phyloP scores from a whole-genome alignment of 2,113 vertebrate species.

The Oreotrochilus melanogaster region DNA sequence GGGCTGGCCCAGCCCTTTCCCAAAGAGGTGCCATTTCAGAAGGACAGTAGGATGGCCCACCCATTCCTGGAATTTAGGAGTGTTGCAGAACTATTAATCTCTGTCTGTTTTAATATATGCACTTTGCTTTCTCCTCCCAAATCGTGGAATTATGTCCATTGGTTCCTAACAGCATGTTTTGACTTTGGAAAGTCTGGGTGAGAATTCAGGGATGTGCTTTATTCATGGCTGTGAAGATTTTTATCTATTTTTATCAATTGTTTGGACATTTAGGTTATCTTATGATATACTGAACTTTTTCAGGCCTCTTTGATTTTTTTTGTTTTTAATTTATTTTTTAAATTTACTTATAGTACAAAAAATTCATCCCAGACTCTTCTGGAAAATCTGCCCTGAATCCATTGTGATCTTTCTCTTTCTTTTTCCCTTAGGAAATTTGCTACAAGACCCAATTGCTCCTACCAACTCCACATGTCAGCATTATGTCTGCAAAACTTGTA shows the following conservation, averaged over 20 bases:
- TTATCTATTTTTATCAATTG: no score
- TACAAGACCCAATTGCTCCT: conserved; percentile 93
- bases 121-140: not conserved
- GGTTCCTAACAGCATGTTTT: not conserved
- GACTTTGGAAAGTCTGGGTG: not conserved
- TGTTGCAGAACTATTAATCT: not conserved
- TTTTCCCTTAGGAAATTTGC: conserved; percentile 87
- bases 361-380: rapidly evolving
- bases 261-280: not conserved
- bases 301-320: not conserved
- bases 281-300: not conserved
- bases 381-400: not conserved
- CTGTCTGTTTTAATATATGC: not conserved
- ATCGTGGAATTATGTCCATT: not conserved
- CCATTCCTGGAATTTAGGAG: not conserved
- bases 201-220: not conserved
- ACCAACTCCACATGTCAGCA: conserved; percentile 94
- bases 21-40: not conserved
- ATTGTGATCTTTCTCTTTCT: conserved; percentile 28
- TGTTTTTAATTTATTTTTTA: no score
- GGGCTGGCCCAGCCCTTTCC: not conserved
- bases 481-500: conserved; percentile 93
- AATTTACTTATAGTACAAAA: not conserved
- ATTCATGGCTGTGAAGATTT: not conserved
- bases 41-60: not conserved